Base-by-base conservation (phyloP, 2,888 invertebrate genomes). In the Ischnura elegans region DNA sequence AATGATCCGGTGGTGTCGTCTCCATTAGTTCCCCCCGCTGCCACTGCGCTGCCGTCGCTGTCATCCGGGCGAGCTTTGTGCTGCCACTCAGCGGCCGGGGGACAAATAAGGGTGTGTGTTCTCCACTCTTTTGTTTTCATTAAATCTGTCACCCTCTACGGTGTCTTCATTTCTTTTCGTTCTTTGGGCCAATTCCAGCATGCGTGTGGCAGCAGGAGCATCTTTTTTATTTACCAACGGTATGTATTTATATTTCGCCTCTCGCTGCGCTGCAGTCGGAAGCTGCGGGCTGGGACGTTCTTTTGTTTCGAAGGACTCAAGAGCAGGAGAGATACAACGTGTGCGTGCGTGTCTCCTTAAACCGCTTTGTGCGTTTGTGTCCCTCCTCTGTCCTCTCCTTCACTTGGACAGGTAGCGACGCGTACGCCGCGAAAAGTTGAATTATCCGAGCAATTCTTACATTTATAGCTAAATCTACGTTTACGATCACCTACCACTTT, bases 1-100 rank as follows among this genome's bases (percentile, higher is more conserved):
- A 76, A 36, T 76, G 36, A 76, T 66, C 21, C 76, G 3, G 36
- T 8, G 13, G 51, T 36, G 10, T 25, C 66, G 29, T 36, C 66
- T 76, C 36, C 36, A 76, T 76, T 76, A 76, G 29, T 76, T 76
- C 36, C n/a, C 76, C 36, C 36, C 76, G 25, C 76, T 36, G 76
- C 29, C 36, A 76, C 76, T 8, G n/a, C n/a, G n/a, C n/a, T 13
- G 36, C 76, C 19, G 76, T 76, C 76, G 76, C 76, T 76, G 76
- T 76, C 76, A 76, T 29, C 29, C 76, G 76, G 36, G 76, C 25
- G 16, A 36, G 36, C 76, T 76, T 76, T 76, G 76, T 76, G 76
- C 76, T 76, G 76, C 76, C 76, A 76, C 76, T 76, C 76, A 76
- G 36, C 76, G 76, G 76, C 76, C 76, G 76, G 76, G 76, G 76